Evolutionary conservation across 2,797 vertebrate genomes (phyloP).

Genomic region (Cygnus olor): DNA sequence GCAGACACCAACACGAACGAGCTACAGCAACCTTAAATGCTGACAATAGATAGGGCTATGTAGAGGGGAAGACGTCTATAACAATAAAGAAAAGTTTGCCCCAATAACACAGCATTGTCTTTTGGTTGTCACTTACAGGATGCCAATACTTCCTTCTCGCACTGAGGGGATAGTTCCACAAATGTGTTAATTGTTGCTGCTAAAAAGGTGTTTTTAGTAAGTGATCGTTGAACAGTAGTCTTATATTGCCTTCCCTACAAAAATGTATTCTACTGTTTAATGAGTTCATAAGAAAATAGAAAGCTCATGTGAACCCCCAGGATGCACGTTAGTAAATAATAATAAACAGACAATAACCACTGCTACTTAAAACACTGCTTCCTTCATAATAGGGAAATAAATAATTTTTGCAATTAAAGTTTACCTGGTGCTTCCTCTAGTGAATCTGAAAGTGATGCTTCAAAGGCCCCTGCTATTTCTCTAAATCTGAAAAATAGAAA

Average conservation of each 20-base stretch:
- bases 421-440: constrained; percentile 90
- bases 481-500: constrained; percentile 83
- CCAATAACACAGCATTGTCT: neutral
- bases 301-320: neutral
- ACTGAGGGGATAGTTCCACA: neutral
- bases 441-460: constrained; percentile 85
- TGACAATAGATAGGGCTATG: neutral
- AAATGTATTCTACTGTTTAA: neutral
- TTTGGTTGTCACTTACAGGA: neutral
- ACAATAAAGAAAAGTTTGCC: neutral
- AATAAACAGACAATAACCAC: neutral
- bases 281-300: neutral
- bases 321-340: neutral
- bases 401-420: neutral
- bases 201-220: neutral
- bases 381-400: neutral
- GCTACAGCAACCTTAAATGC: neutral
- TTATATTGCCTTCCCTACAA: neutral
- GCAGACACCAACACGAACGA: neutral
- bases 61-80: neutral
- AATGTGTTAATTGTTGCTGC: neutral
- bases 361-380: neutral
- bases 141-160: neutral
- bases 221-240: neutral
- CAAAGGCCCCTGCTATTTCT: constrained; percentile 92